Evolutionary conservation across 2,888 invertebrate species (phyloP).

Genomic region (Chromoteleia sp.): DNA sequence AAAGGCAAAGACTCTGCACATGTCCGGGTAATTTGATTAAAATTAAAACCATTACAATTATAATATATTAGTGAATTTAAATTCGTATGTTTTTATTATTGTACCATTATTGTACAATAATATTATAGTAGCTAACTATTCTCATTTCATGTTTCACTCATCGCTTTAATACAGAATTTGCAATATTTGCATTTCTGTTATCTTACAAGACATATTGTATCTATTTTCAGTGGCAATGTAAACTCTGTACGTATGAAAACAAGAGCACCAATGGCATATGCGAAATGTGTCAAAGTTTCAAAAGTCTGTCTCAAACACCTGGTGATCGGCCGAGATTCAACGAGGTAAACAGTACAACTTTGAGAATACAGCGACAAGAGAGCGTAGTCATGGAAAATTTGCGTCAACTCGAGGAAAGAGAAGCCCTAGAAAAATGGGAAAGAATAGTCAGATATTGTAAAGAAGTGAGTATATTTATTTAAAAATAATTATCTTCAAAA

Average conservation of each 20-base stretch:
- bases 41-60: no score
- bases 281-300: constrained; percentile 91
- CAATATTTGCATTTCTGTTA: no score
- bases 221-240: constrained; percentile 89
- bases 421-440: constrained; percentile 96
- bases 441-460: constrained; percentile 95
- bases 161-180: no score
- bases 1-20: constrained; percentile 78
- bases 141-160: no score
- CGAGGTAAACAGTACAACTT: constrained; percentile 83
- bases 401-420: constrained; percentile 92
- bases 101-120: no score
- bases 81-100: no score
- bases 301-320: constrained; percentile 82
- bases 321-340: constrained; percentile 81
- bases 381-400: constrained; percentile 94
- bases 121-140: no score
- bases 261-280: constrained; percentile 87
- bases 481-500: no score
- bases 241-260: constrained; percentile 93
- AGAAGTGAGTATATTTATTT: constrained; percentile 86
- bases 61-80: no score
- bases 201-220: neutral
- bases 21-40: constrained; percentile 74
- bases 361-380: constrained; percentile 87